Evolutionary conservation across 2,797 vertebrate species (phyloP).

Genomic region (Malurus splendens): DNA sequence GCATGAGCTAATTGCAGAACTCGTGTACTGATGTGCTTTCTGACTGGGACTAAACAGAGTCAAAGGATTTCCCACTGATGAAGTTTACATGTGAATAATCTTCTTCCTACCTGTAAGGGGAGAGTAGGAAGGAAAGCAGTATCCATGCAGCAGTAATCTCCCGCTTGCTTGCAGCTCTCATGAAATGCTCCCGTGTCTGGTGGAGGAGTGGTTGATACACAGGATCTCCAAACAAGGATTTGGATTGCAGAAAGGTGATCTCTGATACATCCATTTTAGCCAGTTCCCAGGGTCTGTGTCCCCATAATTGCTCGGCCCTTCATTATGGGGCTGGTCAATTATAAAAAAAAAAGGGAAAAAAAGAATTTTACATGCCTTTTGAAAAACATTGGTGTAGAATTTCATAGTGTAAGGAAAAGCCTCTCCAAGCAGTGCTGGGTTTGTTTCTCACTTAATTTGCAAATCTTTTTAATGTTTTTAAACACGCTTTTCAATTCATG

Average conservation of each 20-base stretch:
- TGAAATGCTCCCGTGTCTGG: background rate
- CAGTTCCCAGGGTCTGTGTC: background rate
- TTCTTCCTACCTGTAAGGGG: background rate
- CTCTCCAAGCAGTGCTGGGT: background rate
- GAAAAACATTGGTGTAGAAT: background rate
- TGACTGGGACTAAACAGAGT: background rate
- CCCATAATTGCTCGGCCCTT: background rate
- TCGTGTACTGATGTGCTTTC: background rate
- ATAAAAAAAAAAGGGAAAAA: background rate
- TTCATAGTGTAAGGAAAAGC: background rate
- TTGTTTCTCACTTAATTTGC: conserved; percentile 2
- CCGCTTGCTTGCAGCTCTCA: background rate
- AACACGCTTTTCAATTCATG: background rate
- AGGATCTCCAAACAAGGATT: background rate
- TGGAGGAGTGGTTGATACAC: background rate
- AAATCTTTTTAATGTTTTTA: background rate
- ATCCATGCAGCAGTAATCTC: background rate
- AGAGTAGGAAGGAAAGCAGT: background rate
- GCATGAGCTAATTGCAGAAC: background rate
- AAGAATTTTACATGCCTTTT: background rate
- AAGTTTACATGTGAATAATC: background rate
- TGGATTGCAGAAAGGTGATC: background rate
- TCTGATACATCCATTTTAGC: background rate
- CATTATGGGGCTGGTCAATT: background rate
- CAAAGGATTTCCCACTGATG: background rate